A percentile compares a stretch with the other conserved stretches of the same genome.
Conservation (phyloP, 2,113 vertebrate genomes). For the Hystrix cristata region DNA sequence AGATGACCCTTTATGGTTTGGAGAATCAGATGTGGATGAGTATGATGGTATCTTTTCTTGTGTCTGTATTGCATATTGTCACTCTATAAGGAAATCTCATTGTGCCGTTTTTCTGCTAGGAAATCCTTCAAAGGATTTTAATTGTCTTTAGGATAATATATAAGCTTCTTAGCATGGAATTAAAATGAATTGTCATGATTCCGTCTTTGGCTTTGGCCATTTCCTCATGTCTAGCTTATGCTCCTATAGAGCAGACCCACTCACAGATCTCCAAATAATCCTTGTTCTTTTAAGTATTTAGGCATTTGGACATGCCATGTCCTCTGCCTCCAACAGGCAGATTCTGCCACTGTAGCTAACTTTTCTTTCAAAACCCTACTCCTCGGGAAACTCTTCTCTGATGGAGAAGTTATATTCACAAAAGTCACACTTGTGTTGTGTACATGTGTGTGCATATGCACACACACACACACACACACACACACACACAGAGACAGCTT, state of each 20-base stretch:
- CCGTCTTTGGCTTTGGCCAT: neutral
- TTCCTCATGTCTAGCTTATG: neutral
- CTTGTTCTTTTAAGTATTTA: neutral
- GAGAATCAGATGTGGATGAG: neutral
- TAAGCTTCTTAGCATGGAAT: constrained; percentile 46
- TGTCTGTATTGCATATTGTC: neutral
- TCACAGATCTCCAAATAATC: neutral
- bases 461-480: neutral
- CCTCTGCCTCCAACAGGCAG: neutral
- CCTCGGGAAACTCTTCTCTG: neutral
- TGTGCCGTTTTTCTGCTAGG: neutral
- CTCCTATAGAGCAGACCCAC: neutral
- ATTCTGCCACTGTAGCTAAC: neutral
- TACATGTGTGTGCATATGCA: neutral
- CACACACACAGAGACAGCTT: neutral
- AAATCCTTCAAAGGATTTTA: constrained; percentile 29
- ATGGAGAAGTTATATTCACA: neutral
- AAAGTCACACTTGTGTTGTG: neutral
- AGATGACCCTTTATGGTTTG: no score
- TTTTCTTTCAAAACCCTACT: neutral
- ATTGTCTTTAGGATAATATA: constrained; percentile 22
- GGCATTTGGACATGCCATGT: neutral
- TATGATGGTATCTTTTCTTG: neutral
- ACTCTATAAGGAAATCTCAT: neutral
- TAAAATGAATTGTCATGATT: constrained; percentile 58